A percentile compares a stretch with the other conserved stretches of the same genome.
Conservation (phyloP, 2,113 vertebrate species). For the Rattus rattus region DNA sequence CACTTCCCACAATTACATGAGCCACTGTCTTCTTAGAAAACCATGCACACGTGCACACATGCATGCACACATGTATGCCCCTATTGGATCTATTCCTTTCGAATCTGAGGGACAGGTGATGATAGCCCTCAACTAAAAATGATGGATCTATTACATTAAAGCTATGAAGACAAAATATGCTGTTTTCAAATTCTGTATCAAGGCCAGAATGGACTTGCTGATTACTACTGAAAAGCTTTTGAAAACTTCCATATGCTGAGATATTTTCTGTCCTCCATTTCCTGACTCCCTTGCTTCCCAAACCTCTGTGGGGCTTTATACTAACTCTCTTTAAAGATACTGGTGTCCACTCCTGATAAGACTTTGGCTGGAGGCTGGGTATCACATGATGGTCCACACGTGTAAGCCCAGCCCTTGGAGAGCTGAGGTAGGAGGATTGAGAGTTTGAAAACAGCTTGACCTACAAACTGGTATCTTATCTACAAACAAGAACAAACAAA, state of each 20-base stretch:
- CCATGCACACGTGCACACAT: background rate
- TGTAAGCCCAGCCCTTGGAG: background rate
- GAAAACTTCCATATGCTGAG: background rate
- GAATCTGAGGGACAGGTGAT: background rate
- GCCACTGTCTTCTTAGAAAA: background rate
- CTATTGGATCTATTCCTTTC: background rate
- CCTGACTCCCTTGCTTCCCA: background rate
- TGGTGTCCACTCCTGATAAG: background rate
- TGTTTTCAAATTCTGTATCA: slow-evolving; percentile 17
- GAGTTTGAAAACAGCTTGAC: background rate
- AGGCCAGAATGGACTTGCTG: background rate
- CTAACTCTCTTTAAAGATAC: slow-evolving; percentile 31
- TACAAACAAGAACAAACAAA: background rate
- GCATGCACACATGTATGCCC: background rate
- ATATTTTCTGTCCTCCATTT: background rate
- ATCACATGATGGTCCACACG: background rate
- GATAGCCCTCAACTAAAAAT: background rate
- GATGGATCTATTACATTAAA: background rate
- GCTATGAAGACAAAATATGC: slow-evolving; percentile 8
- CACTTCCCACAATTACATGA: background rate
- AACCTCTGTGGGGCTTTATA: background rate
- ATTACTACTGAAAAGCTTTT: background rate
- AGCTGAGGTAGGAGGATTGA: background rate
- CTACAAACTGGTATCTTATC: background rate
- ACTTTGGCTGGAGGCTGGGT: background rate